These are phyloP conservation scores for Pyrgus malvae DNA, from an alignment of 2,888 invertebrate genomes.

Conservation along the genomic window DNA sequence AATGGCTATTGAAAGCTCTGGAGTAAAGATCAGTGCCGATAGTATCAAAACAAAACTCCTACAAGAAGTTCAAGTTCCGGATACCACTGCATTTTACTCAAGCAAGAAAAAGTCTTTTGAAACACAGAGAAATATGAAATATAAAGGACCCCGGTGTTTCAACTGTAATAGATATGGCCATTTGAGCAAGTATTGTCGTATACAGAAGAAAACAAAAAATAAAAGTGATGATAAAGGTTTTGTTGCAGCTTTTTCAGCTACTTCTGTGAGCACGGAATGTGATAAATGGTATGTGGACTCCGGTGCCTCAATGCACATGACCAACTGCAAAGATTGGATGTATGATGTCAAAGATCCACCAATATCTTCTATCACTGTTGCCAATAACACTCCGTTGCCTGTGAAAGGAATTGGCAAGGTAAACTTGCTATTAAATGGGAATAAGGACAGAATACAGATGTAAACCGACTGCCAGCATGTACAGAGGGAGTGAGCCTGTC, in stretches of 20 bases:
- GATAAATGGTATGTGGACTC: not conserved
- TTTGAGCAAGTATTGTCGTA: no score
- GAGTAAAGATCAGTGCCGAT: not conserved
- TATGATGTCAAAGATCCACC: not conserved
- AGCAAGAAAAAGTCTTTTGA: no score
- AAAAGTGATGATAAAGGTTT: no score
- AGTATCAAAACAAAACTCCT: not conserved
- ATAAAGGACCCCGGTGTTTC: no score
- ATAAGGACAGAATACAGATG: not conserved
- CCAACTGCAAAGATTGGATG: not conserved
- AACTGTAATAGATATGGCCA: no score
- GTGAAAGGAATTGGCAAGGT: not conserved
- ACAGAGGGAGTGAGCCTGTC: not conserved
- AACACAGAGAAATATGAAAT: no score
- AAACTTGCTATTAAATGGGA: not conserved
- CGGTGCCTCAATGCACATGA: not conserved
- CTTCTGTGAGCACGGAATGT: no score
- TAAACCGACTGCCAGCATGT: not conserved
- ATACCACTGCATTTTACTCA: not conserved
- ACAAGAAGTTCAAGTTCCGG: not conserved
- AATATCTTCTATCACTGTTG: not conserved
- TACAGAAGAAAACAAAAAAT: no score
- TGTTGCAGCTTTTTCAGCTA: no score
- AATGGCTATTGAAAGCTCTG: not conserved
- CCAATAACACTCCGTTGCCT: not conserved